These are phyloP conservation scores for Pipistrellus pygmaeus DNA, from an alignment of 2,797 vertebrate genomes.

Conservation along the genomic window DNA sequence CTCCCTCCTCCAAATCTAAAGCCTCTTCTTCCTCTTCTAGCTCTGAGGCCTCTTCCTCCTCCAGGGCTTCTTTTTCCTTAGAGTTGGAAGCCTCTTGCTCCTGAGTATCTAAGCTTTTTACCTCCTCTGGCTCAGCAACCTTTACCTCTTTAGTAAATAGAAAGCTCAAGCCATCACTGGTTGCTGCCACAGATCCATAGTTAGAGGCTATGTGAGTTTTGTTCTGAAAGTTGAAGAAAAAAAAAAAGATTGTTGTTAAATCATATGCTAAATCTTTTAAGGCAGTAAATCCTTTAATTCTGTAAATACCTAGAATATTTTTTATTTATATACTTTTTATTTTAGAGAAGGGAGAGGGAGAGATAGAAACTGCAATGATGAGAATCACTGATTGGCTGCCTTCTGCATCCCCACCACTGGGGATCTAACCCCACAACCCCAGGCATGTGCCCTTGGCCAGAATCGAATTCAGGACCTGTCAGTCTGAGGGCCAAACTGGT, in stretches of 20 bases:
- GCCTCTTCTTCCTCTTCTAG: not conserved
- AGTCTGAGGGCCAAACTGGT: no score
- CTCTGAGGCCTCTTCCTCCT: not conserved
- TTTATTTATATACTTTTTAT: not conserved
- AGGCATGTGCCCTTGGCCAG: no score
- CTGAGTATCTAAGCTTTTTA: not conserved
- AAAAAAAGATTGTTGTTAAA: not conserved
- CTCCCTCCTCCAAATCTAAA: not conserved
- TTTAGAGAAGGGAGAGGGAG: no score
- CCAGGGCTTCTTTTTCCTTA: not conserved
- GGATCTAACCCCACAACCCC: no score
- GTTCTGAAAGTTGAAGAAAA: conserved; percentile 9
- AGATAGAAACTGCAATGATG: no score
- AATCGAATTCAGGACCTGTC: no score
- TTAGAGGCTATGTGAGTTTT: not conserved
- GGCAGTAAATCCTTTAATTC: not conserved
- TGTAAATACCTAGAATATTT: not conserved
- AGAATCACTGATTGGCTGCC: no score
- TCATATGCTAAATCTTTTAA: not conserved
- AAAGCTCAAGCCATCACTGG: conserved; percentile 28
- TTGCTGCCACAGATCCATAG: not conserved
- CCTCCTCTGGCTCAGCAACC: not conserved
- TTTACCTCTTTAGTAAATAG: conserved; percentile 66
- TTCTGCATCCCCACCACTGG: no score
- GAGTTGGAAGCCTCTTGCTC: not conserved